Evolutionary conservation across 2,113 vertebrate genomes (phyloP), one percentile per base, ranked within the genome.

Genomic region (mouse (Mus musculus)): DNA sequence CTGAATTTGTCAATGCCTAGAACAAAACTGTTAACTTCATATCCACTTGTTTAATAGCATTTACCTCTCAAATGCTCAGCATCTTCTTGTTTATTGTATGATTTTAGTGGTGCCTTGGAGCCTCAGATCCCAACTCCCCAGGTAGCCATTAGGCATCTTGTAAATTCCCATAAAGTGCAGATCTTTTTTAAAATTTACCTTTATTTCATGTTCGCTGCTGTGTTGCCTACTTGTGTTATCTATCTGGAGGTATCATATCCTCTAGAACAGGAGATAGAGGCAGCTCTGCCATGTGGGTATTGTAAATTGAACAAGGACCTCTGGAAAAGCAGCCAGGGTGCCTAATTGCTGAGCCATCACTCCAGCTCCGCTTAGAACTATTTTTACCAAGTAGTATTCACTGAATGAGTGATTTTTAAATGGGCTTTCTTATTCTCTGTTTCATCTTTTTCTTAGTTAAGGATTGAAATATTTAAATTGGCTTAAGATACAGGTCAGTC

Each of bases 361-460:
- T 69, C 30, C 30, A 33, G 65, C 14, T 30, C 13, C 1, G 2
- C 36, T 52, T 19, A 65, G 52, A 67, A 17, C 9, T 72, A 39
- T 49, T 93, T 91, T 82, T 4, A 49, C 26, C 13, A 97, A 90
- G 42, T 92, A 88, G 2, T 81, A 86, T 0, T 93, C 72, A 67
- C 61, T 82, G 17, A 97, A 72, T 90, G 54, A 89, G 67, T 59
- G 90, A 20, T 89, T 89, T 73, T 76, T 89, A 89, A 78, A 73
- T 3, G 56, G 33, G 39, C 87, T 67, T 90, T 73, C 63, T 72
- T 90, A 42, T 77, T 89, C 36, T 88, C 7, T 90, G 52, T 90
- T 95, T 90, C 52, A 88, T 16, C 72, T 30, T 91, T 39, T 52
- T 12, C 7, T 85, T 87, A 89, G 82, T 42, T 63, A 87, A 26